A percentile compares a stretch with the other conserved stretches of the same genome.
Evolutionary conservation across 1,140 invertebrate genomes (phyloP).

Genomic region (Coelopa frigida): DNA sequence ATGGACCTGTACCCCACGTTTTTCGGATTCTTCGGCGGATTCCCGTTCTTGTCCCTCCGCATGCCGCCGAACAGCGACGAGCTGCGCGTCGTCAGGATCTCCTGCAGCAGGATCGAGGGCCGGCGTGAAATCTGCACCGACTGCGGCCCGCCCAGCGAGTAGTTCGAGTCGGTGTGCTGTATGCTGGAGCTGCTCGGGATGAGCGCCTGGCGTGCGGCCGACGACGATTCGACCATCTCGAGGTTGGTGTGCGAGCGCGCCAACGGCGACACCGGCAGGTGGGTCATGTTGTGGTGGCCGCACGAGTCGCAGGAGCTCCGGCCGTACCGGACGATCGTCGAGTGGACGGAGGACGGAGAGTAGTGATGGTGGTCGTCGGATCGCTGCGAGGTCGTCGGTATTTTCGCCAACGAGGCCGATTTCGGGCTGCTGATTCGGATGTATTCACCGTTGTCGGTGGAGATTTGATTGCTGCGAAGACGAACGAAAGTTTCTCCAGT

Average conservation of each 20-base stretch:
- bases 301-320: conserved; percentile 37
- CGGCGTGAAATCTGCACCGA: conserved; percentile 38
- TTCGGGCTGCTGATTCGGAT: conserved; percentile 29
- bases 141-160: conserved; percentile 14
- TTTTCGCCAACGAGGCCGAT: conserved; percentile 30
- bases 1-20: conserved; percentile 28
- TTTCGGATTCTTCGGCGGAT: conserved; percentile 33
- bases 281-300: conserved; percentile 34
- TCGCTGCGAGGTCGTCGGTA: conserved; percentile 11
- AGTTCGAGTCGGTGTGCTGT: conserved; percentile 1
- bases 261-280: conserved; percentile 40
- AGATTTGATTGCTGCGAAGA: conserved; percentile 18
- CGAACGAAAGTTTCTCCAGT: background rate
- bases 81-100: conserved; percentile 42
- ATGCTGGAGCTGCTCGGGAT: conserved; percentile 15
- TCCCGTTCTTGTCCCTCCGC: conserved; percentile 34
- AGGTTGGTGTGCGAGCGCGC: conserved; percentile 38
- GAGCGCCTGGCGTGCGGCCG: conserved; percentile 30
- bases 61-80: conserved; percentile 38
- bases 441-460: conserved; percentile 28
- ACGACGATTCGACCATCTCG: conserved; percentile 28
- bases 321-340: conserved; percentile 28
- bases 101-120: conserved; percentile 38
- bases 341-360: conserved; percentile 15
- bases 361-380: conserved; percentile 9